Percentiles rank a stretch among this genome's conserved stretches.
These are phyloP conservation scores for Pocillopora grandis DNA, from an alignment of 92 coral and sea anemone species.

Conservation along the genomic window DNA sequence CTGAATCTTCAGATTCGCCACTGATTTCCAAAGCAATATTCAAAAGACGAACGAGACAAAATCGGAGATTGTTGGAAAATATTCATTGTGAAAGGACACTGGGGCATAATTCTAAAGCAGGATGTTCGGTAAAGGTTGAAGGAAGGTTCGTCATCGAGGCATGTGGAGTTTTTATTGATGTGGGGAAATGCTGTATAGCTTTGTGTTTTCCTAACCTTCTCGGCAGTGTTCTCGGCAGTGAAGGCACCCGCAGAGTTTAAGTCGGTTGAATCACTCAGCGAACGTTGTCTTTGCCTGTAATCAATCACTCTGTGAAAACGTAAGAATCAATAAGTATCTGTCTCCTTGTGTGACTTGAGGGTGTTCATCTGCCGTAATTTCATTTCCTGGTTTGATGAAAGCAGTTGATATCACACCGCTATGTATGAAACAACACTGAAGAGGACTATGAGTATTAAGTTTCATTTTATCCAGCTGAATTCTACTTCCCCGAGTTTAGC, in stretches of 20 bases:
- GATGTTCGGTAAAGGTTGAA: constrained; percentile 23
- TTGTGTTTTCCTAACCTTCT: constrained; percentile 10
- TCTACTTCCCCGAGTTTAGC: no score
- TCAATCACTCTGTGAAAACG: not conserved
- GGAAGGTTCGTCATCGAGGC: not conserved
- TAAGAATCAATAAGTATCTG: not conserved
- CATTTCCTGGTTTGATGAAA: not conserved
- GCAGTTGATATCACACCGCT: not conserved
- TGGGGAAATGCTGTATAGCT: constrained; percentile 35
- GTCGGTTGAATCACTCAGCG: constrained; percentile 24
- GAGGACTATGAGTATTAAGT: no score
- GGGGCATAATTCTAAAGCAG: constrained; percentile 38
- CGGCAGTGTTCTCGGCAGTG: not conserved
- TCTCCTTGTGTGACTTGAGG: not conserved
- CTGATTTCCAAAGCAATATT: constrained; percentile 2
- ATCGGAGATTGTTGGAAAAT: constrained; percentile 18
- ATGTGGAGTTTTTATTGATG: not conserved
- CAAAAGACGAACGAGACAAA: not conserved
- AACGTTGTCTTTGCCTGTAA: constrained; percentile 9
- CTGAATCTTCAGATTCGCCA: constrained; percentile 30
- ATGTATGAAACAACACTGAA: not conserved
- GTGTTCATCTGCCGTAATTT: not conserved
- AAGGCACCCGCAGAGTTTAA: not conserved
- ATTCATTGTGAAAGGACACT: not conserved
- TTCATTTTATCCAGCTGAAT: no score